Evolutionary conservation across 2,797 vertebrate genomes (phyloP), one percentile per base, ranked within the genome.

Genomic region (Denticeps clupeoides): DNA sequence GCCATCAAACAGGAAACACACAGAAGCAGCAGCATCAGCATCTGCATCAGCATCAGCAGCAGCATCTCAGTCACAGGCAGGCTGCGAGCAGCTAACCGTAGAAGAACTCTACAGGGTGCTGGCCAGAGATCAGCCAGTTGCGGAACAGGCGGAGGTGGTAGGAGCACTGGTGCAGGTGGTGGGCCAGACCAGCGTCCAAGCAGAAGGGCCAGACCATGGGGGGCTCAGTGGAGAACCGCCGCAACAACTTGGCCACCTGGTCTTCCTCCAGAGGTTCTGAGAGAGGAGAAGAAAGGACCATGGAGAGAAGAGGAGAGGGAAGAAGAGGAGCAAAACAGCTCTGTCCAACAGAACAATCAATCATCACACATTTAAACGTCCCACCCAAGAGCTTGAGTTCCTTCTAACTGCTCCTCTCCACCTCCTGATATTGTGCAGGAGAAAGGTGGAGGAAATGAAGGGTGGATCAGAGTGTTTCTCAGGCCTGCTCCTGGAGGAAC

Each of bases 81-180:
- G 47, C 42, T 53, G 50, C 51, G 43, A 72, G 62, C 49, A 74
- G 85, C 87, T 92, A 86, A 97, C 94, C 93, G 89, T 98, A 82
- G 78, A 93, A 84, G 86, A 84, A 93, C 81, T 93, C 90, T 82
- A 94, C 81, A 71, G 92, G 87, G 74, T 92, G 91, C 78, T 86
- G 90, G 88, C 90, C 93, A 79, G 90, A 93, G 86, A 85, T 84
- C 79, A 95, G 89, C 90, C 92, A 94, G 87, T 92, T 94, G 85
- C 89, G 85, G 91, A 93, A 93, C 86, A 97, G 91, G 64, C 92
- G 90, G 63, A 94, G 91, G 83, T 97, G 94, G 87, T 96, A 97
- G 83, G 86, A 91, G 86, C 92, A 97, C 75, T 91, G 94, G 80
- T 90, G 88, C 69, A 97, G 90, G 81, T 97, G 93, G 75, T 93